Evolutionary conservation across 2,113 vertebrate species (phyloP), one percentile per base, ranked within the genome.

Genomic region (Brienomyrus longianalis): DNA sequence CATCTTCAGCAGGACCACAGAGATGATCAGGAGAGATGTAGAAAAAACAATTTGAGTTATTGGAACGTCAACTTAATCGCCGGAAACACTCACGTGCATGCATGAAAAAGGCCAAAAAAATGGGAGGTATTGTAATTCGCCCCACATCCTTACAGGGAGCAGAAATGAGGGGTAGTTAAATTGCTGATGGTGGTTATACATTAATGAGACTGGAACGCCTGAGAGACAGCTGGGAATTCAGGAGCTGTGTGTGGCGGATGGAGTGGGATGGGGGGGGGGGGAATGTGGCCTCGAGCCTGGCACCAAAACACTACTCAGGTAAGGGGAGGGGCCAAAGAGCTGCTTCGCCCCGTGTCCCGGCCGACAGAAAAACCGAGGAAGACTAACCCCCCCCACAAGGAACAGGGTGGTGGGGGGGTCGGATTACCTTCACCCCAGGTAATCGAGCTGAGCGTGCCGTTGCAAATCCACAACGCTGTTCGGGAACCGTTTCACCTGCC

Each of bases 401-500:
- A 39, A 3, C 62, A 10, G 62, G n/a, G 59, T 66, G 59, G n/a
- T 11, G 17, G 84, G 43, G 50, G n/a, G 45, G 48, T 59, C 39
- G 45, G 45, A 13, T 87, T 74, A 54, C 85, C 48, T 31, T 87
- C 7, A 35, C 56, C 62, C 59, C 87, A 62, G 87, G 59, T 45
- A 74, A 47, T 48, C 5, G 6, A 74, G 59, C 39, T 35, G 62
- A 88, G 43, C 35, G 23, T n/a, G 87, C 83, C 83, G 62, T 83
- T 48, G 89, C 84, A 27, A 27, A 52, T 77, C 87, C 88, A 51
- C 70, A 83, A 35, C 88, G 83, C 45, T 21, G 39, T 21, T 91
- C 89, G 87, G 89, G 88, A 91, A 90, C 91, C 91, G 70, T 31
- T 19, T 27, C 66, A 70, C 35, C 77, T 48, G 19, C 83, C 56